Evolutionary conservation across 2,888 invertebrate genomes (phyloP).

Genomic region (Octonoba sinensis): DNA sequence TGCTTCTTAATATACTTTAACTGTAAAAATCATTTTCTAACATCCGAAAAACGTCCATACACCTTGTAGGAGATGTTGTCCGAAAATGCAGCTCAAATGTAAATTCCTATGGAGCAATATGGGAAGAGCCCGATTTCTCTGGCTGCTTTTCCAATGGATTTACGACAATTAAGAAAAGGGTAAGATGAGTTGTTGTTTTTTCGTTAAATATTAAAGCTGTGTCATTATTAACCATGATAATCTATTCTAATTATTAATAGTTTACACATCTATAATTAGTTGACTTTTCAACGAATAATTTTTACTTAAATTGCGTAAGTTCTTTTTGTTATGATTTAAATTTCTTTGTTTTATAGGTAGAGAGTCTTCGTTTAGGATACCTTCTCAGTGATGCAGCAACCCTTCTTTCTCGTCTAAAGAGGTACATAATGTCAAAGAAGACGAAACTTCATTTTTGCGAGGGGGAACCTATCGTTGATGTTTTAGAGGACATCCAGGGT

Average conservation of each 20-base stretch:
- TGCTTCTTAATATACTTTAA: too few species aligned
- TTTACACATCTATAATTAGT: too few species aligned
- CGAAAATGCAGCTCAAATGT: conserved; percentile 27
- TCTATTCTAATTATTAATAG: too few species aligned
- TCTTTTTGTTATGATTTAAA: too few species aligned
- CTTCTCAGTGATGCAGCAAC: conserved; percentile 36
- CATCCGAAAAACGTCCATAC: neutral
- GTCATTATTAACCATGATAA: too few species aligned
- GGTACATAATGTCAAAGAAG: conserved; percentile 53
- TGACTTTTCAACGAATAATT: too few species aligned
- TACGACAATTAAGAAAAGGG: conserved; percentile 56
- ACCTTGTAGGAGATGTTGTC: conserved; percentile 41
- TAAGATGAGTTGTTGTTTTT: conserved; percentile 14
- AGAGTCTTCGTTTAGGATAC: conserved; percentile 58
- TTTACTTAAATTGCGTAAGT: too few species aligned
- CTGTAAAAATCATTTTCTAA: neutral
- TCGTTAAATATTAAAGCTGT: neutral
- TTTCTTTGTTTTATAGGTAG: conserved; percentile 35
- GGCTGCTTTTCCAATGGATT: conserved; percentile 64
- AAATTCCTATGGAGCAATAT: conserved; percentile 30
- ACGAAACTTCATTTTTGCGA: conserved; percentile 52
- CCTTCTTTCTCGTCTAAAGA: conserved; percentile 41
- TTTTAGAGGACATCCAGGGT: conserved; percentile 45
- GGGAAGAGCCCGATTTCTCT: conserved; percentile 67
- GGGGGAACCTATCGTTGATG: conserved; percentile 60